phyloP scores from a whole-genome alignment of 2,113 vertebrate species.

The Neotoma lepida region DNA sequence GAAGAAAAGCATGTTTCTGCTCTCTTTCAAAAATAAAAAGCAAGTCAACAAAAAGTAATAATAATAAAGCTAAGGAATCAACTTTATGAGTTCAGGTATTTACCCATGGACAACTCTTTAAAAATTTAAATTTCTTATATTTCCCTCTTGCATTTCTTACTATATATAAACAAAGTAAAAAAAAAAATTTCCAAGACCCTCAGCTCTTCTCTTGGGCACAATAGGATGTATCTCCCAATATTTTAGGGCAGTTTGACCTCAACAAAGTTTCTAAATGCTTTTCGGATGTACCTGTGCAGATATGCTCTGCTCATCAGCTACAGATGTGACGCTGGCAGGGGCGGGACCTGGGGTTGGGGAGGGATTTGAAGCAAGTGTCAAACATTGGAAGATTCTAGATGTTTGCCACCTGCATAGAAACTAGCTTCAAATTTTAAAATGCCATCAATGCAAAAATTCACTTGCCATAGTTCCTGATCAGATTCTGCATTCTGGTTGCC shows the following conservation, averaged over 20 bases:
- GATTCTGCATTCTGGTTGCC: conserved; percentile 80
- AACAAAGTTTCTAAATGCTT: not conserved
- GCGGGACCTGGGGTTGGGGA: not conserved
- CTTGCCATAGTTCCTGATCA: conserved; percentile 54
- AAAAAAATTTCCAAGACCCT: not conserved
- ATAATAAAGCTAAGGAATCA: conserved; percentile 28
- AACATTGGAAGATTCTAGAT: not conserved
- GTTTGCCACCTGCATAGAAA: not conserved
- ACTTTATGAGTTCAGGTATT: conserved; percentile 74
- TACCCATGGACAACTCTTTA: not conserved
- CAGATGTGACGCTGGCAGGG: not conserved
- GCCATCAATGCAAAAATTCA: not conserved
- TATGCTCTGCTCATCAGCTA: not conserved
- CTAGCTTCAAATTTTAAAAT: not conserved
- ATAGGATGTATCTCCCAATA: not conserved
- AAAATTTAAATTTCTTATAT: conserved; percentile 12
- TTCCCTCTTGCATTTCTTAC: not conserved
- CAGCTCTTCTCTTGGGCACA: not conserved
- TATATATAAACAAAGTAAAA: conserved; percentile 13
- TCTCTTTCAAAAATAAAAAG: conserved; percentile 49
- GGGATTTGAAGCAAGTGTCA: not conserved
- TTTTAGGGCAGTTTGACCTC: not conserved
- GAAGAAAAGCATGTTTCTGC: not conserved
- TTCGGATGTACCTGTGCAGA: not conserved
- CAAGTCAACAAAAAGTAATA: conserved; percentile 47